Conservation (phyloP, 2,797 vertebrate species). For the Vespertilio murinus region DNA sequence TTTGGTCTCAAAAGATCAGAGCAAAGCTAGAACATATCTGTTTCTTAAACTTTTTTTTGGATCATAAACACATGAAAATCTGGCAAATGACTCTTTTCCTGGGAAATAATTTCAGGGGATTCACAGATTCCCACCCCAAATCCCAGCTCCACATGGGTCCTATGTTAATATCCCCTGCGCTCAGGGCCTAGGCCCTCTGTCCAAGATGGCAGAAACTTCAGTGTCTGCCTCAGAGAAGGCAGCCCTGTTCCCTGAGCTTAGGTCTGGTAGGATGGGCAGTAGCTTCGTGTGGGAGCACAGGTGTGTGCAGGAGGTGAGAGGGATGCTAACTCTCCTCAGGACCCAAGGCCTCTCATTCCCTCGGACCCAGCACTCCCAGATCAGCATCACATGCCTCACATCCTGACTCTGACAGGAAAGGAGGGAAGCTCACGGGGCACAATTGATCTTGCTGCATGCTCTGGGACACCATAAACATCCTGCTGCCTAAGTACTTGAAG, state of each 20-base stretch:
- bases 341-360: neutral
- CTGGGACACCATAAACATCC: slow-evolving; percentile 59
- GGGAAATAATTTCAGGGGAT: neutral
- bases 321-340: neutral
- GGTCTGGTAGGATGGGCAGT: too few relatives aligned
- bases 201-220: neutral
- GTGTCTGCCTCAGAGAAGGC: neutral
- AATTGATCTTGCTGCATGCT: neutral
- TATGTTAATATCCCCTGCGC: neutral
- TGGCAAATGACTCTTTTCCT: neutral
- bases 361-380: neutral
- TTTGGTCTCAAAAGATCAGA: slow-evolving; percentile 38
- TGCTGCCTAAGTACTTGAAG: neutral
- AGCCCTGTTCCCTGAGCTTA: neutral
- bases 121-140: neutral
- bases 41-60: neutral
- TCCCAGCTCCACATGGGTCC: neutral
- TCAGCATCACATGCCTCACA: neutral
- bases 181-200: neutral
- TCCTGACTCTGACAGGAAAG: neutral
- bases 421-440: neutral
- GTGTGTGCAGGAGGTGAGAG: neutral
- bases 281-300: neutral
- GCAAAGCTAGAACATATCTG: neutral
- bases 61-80: neutral